Evolutionary conservation across 1,140 invertebrate species (phyloP).

Genomic region (Monomorium pharaonis): DNA sequence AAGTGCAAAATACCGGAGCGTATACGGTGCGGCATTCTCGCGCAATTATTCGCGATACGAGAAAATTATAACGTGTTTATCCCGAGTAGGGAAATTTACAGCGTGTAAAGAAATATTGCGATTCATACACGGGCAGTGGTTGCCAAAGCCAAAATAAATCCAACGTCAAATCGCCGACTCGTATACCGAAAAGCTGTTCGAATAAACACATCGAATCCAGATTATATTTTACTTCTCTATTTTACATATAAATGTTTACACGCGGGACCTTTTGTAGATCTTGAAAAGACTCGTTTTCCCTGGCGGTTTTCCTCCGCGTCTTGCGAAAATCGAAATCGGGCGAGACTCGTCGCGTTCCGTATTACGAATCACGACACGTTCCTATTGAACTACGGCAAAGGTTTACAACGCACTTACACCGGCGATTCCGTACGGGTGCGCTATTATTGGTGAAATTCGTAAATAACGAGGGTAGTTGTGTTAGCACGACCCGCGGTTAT

Average conservation of each 20-base stretch:
- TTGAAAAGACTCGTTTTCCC: background rate
- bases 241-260: background rate
- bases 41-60: slow-evolving; percentile 45
- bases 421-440: slow-evolving; percentile 18
- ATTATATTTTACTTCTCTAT: background rate
- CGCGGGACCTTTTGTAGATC: background rate
- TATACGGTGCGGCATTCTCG: slow-evolving; percentile 1
- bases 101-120: slow-evolving; percentile 4
- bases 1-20: slow-evolving; percentile 45
- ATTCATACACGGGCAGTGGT: slow-evolving; percentile 6
- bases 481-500: background rate
- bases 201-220: background rate
- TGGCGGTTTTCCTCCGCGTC: no score
- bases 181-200: background rate
- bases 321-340: background rate
- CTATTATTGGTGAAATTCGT: slow-evolving; percentile 54
- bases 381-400: background rate
- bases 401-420: slow-evolving; percentile 37
- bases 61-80: slow-evolving; percentile 51
- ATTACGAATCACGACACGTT: slow-evolving; percentile 51
- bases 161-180: background rate
- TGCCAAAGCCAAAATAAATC: slow-evolving; percentile 10
- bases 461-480: slow-evolving; percentile 50
- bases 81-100: slow-evolving; percentile 16
- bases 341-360: background rate